A percentile compares a stretch with the other conserved stretches of the same genome.
phyloP scores from a whole-genome alignment of 2,113 vertebrate species.

The Osmerus eperlanus region DNA sequence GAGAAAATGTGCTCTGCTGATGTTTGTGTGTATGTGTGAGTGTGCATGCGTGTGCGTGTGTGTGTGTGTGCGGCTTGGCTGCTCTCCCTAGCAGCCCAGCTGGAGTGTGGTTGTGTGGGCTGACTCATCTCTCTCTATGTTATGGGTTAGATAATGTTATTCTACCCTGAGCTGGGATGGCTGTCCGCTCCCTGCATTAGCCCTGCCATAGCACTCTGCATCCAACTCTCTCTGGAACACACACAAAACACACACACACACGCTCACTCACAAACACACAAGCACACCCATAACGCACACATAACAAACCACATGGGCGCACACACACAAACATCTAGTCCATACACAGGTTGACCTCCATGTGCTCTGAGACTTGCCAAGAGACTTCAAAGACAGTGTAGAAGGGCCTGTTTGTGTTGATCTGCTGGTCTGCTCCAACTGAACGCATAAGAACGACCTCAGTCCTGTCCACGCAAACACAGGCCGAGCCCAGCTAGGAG shows the following conservation, averaged over 20 bases:
- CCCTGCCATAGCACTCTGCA: slow-evolving; percentile 28
- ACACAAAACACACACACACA: background rate
- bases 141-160: slow-evolving; percentile 73
- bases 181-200: slow-evolving; percentile 57
- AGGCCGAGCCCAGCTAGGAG: too few relatives aligned
- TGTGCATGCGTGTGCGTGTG: too few relatives aligned
- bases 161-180: slow-evolving; percentile 58
- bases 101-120: slow-evolving; percentile 57
- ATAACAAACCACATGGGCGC: slow-evolving; percentile 7
- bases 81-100: slow-evolving; percentile 48
- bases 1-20: too few relatives aligned
- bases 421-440: slow-evolving; percentile 25
- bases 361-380: slow-evolving; percentile 13
- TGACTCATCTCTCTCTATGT: slow-evolving; percentile 50
- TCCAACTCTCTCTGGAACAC: slow-evolving; percentile 15
- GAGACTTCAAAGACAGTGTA: slow-evolving; percentile 25
- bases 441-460: background rate
- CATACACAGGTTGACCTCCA: background rate
- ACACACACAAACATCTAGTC: background rate
- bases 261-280: background rate
- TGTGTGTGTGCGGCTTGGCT: slow-evolving; percentile 51
- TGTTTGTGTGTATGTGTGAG: too few relatives aligned
- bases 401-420: slow-evolving; percentile 27
- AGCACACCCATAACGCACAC: background rate
- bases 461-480: too few relatives aligned